Evolutionary conservation across 2,797 vertebrate species (phyloP).

Genomic region (Lithobates sylvaticus): DNA sequence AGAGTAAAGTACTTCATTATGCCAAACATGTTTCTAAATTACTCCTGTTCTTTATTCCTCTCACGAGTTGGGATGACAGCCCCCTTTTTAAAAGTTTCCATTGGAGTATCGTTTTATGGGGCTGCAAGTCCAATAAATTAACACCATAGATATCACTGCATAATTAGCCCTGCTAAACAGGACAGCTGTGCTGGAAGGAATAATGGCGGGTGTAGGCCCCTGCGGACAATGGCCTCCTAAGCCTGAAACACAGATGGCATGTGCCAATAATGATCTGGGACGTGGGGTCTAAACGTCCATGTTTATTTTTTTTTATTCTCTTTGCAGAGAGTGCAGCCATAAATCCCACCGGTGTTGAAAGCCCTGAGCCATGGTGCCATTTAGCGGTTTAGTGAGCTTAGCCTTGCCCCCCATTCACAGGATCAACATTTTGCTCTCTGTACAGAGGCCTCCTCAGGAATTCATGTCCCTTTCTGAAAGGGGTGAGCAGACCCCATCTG

Average conservation of each 20-base stretch:
- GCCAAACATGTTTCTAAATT: background rate
- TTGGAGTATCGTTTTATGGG: constrained; percentile 13
- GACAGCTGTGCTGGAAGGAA: constrained; percentile 25
- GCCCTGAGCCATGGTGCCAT: constrained; percentile 61
- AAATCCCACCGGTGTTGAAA: constrained; percentile 67
- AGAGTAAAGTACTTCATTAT: background rate
- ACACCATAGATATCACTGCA: constrained; percentile 34
- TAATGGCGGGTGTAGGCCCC: constrained; percentile 9
- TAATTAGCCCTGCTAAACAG: constrained; percentile 28
- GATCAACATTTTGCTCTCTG: constrained; percentile 70
- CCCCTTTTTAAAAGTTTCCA: constrained; percentile 1
- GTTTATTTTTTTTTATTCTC: constrained; percentile 43
- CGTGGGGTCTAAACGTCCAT: constrained; percentile 64
- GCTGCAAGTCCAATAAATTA: constrained; percentile 9
- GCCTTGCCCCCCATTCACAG: constrained; percentile 68
- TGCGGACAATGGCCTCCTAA: constrained; percentile 46
- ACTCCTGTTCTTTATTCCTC: background rate
- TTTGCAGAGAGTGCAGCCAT: constrained; percentile 68
- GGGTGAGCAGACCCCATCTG: constrained; percentile 62
- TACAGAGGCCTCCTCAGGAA: constrained; percentile 69
- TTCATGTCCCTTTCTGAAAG: constrained; percentile 68
- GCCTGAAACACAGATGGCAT: constrained; percentile 68
- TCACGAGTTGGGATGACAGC: background rate
- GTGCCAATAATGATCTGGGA: constrained; percentile 71
- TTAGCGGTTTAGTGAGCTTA: constrained; percentile 66